These are phyloP conservation scores for Perca fluviatilis DNA, from an alignment of 2,113 vertebrate species.

Conservation along the genomic window DNA sequence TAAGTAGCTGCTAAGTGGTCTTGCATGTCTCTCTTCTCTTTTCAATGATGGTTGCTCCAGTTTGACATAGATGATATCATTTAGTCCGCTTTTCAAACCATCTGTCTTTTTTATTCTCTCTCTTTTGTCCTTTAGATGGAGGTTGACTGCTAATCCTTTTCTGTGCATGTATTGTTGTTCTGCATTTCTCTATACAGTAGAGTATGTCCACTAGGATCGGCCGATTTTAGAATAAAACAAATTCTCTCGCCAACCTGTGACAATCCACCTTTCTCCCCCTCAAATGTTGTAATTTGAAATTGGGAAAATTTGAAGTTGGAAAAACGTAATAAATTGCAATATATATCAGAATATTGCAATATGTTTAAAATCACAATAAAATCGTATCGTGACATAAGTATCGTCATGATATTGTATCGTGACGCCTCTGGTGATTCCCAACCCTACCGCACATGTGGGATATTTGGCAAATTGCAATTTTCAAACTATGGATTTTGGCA, in stretches of 20 bases:
- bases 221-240: too few relatives aligned
- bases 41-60: background rate
- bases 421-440: too few relatives aligned
- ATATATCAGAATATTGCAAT: too few relatives aligned
- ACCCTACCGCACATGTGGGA: background rate
- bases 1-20: background rate
- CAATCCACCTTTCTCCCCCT: too few relatives aligned
- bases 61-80: background rate
- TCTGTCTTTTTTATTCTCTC: background rate
- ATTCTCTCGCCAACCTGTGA: too few relatives aligned
- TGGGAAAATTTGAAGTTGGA: too few relatives aligned
- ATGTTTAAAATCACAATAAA: too few relatives aligned
- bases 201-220: background rate
- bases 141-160: background rate
- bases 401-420: too few relatives aligned
- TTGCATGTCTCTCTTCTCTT: background rate
- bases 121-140: background rate
- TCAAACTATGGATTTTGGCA: background rate
- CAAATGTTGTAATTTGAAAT: too few relatives aligned
- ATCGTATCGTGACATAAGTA: too few relatives aligned
- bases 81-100: too few relatives aligned
- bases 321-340: too few relatives aligned
- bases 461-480: background rate
- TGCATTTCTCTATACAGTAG: background rate
- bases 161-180: background rate